A percentile compares a stretch with the other conserved stretches of the same genome.
These are phyloP conservation scores for Sylvilagus floridanus DNA, from an alignment of 2,797 vertebrate species.

Conservation along the genomic window DNA sequence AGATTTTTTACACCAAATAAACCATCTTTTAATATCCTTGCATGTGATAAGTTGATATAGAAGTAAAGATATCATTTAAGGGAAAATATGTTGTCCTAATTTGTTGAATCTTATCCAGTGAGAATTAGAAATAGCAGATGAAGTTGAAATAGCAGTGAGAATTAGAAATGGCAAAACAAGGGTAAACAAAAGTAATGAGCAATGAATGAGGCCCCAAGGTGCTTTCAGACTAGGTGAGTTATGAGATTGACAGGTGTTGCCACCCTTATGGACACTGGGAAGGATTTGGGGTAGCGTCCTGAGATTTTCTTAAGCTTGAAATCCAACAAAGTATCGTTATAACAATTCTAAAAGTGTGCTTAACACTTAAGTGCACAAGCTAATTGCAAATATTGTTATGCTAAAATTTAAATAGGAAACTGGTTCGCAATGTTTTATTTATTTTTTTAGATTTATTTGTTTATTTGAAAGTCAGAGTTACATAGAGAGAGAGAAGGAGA, in stretches of 20 bases:
- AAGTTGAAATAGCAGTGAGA: neutral
- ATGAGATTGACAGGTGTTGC: neutral
- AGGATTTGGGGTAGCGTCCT: neutral
- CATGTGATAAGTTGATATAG: neutral
- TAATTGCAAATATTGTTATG: neutral
- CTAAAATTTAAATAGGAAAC: constrained; percentile 22
- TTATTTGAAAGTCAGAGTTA: no score
- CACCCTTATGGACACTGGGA: neutral
- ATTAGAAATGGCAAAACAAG: neutral
- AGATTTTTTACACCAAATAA: no score
- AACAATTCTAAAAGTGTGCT: neutral
- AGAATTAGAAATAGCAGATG: neutral
- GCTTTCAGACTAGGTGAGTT: neutral
- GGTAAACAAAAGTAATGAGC: neutral
- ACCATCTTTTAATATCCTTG: no score
- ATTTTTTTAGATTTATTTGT: no score
- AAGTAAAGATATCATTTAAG: neutral
- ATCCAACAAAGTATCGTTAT: constrained; percentile 28
- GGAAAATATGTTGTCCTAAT: neutral
- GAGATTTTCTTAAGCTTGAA: constrained; percentile 53
- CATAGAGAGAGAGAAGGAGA: no score
- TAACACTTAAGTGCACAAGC: neutral
- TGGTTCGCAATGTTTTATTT: neutral
- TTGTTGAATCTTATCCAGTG: neutral
- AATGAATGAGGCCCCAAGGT: neutral